Conservation (phyloP, 2,113 vertebrate species). For the Engystomops pustulosus region DNA sequence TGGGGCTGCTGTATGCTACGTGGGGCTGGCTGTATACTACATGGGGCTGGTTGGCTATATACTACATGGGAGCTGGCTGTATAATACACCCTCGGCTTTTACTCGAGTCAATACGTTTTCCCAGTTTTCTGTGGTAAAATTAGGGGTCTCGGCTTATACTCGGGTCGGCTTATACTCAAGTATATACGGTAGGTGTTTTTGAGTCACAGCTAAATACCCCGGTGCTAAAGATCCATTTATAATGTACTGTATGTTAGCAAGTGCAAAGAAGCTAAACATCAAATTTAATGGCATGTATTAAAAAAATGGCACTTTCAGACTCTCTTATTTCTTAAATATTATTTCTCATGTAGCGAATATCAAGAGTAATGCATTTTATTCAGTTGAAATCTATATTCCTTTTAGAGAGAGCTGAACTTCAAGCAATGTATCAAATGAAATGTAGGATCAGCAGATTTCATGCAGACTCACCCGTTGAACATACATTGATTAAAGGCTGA, state of each 20-base stretch:
- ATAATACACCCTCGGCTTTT: no score
- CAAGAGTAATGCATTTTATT: not conserved
- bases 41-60: no score
- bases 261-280: not conserved
- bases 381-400: constrained; percentile 30
- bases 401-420: not conserved
- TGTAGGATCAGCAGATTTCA: constrained; percentile 20
- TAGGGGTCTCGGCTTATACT: no score
- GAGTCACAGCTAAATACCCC: not conserved
- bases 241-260: not conserved
- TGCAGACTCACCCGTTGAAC: constrained; percentile 14
- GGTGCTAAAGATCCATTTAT: not conserved
- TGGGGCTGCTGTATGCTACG: no score
- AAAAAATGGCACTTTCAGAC: not conserved
- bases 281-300: not conserved
- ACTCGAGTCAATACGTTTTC: no score
- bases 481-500: constrained; percentile 13
- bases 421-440: constrained; percentile 11
- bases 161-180: no score
- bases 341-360: not conserved
- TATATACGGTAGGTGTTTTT: no score
- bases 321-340: not conserved
- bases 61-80: no score
- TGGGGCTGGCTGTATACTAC: no score
- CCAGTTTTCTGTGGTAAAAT: no score